Percentiles rank a stretch among this genome's conserved stretches.
These are phyloP conservation scores for Hyalella azteca DNA, from an alignment of 2,888 invertebrate genomes.

Conservation along the genomic window DNA sequence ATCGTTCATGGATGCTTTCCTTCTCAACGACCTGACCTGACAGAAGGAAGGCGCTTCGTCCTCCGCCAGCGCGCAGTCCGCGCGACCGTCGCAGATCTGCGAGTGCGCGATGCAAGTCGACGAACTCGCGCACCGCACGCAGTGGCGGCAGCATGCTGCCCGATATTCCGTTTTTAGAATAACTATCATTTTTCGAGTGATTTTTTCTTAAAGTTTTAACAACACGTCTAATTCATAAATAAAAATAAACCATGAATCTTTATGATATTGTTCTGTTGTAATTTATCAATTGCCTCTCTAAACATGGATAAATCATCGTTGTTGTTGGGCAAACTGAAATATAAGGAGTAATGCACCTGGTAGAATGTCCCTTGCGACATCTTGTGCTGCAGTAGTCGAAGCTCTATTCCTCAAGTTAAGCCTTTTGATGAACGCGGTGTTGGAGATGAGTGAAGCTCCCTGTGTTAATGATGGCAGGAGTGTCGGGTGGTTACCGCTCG, in stretches of 20 bases:
- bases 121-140: conserved; percentile 10
- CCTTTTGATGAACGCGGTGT: background rate
- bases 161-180: background rate
- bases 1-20: no score
- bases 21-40: no score
- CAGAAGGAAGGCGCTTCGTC: conserved; percentile 14
- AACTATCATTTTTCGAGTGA: background rate
- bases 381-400: background rate
- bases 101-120: background rate
- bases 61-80: background rate
- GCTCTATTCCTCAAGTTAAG: background rate
- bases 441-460: background rate
- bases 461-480: background rate
- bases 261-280: background rate
- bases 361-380: background rate
- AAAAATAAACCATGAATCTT: background rate
- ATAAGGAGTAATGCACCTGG: background rate
- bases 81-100: background rate
- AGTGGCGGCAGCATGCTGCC: conserved; percentile 8
- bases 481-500: background rate
- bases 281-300: background rate
- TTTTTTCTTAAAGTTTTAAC: background rate
- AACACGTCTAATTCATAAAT: background rate
- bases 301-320: background rate
- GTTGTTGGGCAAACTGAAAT: background rate